phyloP scores from a whole-genome alignment of 2,797 vertebrate genomes.

The Semaprochilodus insignis region DNA sequence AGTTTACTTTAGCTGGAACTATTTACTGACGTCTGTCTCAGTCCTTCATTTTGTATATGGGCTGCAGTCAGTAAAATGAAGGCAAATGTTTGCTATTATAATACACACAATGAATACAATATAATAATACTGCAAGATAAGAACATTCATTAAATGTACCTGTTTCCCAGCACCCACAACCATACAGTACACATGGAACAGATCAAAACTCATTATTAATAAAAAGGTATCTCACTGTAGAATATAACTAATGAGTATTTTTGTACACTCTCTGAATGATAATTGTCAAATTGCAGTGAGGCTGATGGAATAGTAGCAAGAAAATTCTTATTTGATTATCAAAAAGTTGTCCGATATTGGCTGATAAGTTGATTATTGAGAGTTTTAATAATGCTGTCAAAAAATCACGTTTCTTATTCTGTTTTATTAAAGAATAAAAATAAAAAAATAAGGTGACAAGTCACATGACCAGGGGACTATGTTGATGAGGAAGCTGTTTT shows the following conservation, averaged over 20 bases:
- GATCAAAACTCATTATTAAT: background rate
- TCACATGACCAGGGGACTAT: background rate
- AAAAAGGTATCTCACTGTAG: background rate
- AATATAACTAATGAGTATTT: background rate
- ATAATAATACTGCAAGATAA: background rate
- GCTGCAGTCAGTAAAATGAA: background rate
- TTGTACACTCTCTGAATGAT: background rate
- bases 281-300: background rate
- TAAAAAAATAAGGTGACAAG: background rate
- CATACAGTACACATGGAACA: background rate
- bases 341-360: background rate
- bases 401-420: background rate
- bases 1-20: background rate
- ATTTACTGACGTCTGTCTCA: background rate
- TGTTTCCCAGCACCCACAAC: background rate
- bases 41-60: background rate
- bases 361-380: background rate
- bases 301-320: background rate
- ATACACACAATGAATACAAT: background rate
- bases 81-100: background rate
- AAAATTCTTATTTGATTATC: background rate
- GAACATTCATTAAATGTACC: background rate
- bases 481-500: no score
- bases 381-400: background rate
- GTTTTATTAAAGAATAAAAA: slow-evolving; percentile 3